A percentile compares a stretch with the other conserved stretches of the same genome.
Conservation (phyloP, 2,797 vertebrate species). For the Sphaeramia orbicularis region DNA sequence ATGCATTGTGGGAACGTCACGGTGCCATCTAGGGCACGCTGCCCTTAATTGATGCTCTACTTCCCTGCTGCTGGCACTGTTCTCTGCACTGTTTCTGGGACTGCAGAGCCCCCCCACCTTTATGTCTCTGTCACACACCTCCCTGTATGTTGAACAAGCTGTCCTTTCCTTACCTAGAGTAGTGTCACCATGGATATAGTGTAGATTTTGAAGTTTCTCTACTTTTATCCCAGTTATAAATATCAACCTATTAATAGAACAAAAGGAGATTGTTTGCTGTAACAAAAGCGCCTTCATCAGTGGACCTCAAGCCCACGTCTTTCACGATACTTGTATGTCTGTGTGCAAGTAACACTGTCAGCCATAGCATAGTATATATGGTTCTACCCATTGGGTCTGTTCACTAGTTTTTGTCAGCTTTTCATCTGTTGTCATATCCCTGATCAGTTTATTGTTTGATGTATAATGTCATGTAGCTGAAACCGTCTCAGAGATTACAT, state of each 20-base stretch:
- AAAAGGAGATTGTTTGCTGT: slow-evolving; percentile 63
- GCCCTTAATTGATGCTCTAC: slow-evolving; percentile 87
- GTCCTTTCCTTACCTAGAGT: not conserved
- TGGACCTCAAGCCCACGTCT: slow-evolving; percentile 28
- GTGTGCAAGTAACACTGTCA: not conserved
- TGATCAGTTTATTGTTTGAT: not conserved
- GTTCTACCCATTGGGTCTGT: slow-evolving; percentile 25
- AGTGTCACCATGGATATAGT: not conserved
- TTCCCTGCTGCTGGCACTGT: slow-evolving; percentile 81
- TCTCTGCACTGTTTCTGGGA: slow-evolving; percentile 74
- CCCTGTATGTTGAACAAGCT: slow-evolving; percentile 13
- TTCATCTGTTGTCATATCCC: not conserved
- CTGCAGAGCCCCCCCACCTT: slow-evolving; percentile 43
- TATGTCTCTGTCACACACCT: slow-evolving; percentile 24
- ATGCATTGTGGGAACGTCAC: slow-evolving; percentile 75
- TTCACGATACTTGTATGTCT: not conserved
- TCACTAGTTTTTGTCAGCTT: slow-evolving; percentile 13
- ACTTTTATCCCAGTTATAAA: slow-evolving; percentile 57
- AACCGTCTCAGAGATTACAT: not conserved
- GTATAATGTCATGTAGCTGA: slow-evolving; percentile 1
- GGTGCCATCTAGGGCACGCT: slow-evolving; percentile 78
- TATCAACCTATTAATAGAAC: slow-evolving; percentile 69
- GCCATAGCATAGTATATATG: not conserved
- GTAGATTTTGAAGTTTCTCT: slow-evolving; percentile 41
- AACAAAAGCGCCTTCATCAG: slow-evolving; percentile 54